These are phyloP conservation scores for Achroia grisella DNA, from an alignment of 1,140 invertebrate species.

Conservation along the genomic window DNA sequence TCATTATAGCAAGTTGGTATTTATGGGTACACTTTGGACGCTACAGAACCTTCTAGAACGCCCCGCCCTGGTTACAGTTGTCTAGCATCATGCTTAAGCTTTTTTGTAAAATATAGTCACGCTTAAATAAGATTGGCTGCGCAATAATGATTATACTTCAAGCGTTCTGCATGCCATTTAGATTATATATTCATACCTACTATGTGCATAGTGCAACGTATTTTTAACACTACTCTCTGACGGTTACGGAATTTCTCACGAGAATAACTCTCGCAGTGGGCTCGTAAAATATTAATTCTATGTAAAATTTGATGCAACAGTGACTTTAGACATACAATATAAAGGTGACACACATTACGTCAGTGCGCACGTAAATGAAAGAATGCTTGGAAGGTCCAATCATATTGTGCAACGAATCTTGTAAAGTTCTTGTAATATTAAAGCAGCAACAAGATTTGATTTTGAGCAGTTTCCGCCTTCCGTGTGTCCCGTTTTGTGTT, in stretches of 20 bases:
- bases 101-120: constrained; percentile 73
- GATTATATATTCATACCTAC: constrained; percentile 72
- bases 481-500: constrained; percentile 58
- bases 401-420: constrained; percentile 74
- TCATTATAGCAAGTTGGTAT: constrained; percentile 69
- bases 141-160: constrained; percentile 75
- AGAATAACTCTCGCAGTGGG: constrained; percentile 35
- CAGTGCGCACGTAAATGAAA: constrained; percentile 54
- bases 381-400: constrained; percentile 72
- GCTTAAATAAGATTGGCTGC: constrained; percentile 73
- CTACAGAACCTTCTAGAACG: constrained; percentile 65
- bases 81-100: constrained; percentile 73
- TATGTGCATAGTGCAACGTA: constrained; percentile 69
- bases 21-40: constrained; percentile 70
- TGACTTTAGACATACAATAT: constrained; percentile 52
- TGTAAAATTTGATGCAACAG: constrained; percentile 21
- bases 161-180: constrained; percentile 78
- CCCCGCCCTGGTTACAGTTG: constrained; percentile 70
- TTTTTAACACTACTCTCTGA: constrained; percentile 61
- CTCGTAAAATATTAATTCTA: constrained; percentile 24
- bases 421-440: constrained; percentile 73
- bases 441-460: constrained; percentile 66
- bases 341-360: constrained; percentile 65
- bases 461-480: constrained; percentile 59
- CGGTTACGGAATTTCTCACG: constrained; percentile 53